Percentiles rank a stretch among this genome's conserved stretches.
Conservation (phyloP, 2,113 vertebrate species). For the Pica pica region DNA sequence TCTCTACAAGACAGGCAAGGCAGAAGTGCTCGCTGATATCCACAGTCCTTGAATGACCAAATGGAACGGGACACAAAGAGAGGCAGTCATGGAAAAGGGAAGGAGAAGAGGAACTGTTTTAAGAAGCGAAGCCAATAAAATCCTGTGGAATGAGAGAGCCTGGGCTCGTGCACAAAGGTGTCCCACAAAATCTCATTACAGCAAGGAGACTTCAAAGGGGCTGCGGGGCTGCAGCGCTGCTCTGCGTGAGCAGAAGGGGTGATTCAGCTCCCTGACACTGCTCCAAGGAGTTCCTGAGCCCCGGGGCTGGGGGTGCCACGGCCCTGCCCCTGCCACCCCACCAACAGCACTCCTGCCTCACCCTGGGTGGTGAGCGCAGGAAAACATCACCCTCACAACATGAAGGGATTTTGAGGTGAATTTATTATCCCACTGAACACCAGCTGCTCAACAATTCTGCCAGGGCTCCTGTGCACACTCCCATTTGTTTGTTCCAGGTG, state of each 20-base stretch:
- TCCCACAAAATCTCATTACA: background rate
- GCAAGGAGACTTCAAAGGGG: background rate
- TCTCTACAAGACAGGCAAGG: background rate
- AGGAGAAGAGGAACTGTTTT: background rate
- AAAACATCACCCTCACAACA: background rate
- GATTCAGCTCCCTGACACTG: background rate
- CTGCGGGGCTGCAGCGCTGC: background rate
- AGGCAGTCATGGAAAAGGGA: background rate
- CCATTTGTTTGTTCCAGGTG: background rate
- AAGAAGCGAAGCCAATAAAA: background rate
- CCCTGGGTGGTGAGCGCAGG: background rate
- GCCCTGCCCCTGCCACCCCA: background rate
- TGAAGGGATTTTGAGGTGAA: background rate
- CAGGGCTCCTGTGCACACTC: background rate
- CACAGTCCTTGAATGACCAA: background rate
- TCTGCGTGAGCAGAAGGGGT: background rate
- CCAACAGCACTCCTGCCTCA: background rate
- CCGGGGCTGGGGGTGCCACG: background rate
- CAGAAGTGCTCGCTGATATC: fast-evolving
- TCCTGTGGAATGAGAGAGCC: background rate
- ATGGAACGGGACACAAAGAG: background rate
- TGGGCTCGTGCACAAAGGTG: background rate
- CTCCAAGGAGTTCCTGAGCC: background rate
- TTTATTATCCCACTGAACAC: background rate
- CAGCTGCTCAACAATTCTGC: background rate